Base-by-base conservation (phyloP, 2,113 vertebrate genomes). In the Salvator merianae region DNA sequence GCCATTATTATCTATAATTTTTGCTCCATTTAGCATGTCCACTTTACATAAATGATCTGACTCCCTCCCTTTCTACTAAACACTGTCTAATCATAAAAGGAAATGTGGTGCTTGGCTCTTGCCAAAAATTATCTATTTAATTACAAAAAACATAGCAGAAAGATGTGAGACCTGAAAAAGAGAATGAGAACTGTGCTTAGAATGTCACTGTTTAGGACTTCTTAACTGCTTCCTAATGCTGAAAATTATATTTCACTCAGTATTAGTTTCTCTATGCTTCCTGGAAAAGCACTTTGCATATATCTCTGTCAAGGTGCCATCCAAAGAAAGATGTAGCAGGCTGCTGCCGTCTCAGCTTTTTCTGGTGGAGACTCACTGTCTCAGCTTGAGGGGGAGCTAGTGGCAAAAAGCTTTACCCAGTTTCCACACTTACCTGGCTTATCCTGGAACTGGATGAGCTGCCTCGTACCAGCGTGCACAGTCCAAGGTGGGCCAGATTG, bases 121-220 rank as follows among this genome's bases (percentile, higher is more conserved):
- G 72, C 22, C 63, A 77, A 65, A 66, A 72, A 8, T 53, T 53
- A 43, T 36, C 18, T 20, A 8, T 71, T 53, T 68, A n/a, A 43
- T 89, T 81, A 68, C 36, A 73, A 84, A 50, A 84, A 77, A 68
- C 32, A 78, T n/a, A 85, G 30, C 7, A 83, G 38, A n/a, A 43
- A 36, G 68, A 65, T 63, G 24, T 9, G 59, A 66, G 0, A 77
- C 18, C 34, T 50, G 12, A 22, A 47, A 55, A 47, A 77, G n/a
- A 22, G 43, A 77, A 77, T 70, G 9, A 70, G 71, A 16, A 71
- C 14, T 71, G 65, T 12, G 62, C 13, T 70, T 24, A 71, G 16
- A 8, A 36, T 18, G 4, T 77, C 38, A 18, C n/a, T 28, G 0
- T 70, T 3, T 5, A 50, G 38, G 30, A 9, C 10, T 69, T 77